Conservation (phyloP, 2,797 vertebrate species). For the Smutsia gigantea region DNA sequence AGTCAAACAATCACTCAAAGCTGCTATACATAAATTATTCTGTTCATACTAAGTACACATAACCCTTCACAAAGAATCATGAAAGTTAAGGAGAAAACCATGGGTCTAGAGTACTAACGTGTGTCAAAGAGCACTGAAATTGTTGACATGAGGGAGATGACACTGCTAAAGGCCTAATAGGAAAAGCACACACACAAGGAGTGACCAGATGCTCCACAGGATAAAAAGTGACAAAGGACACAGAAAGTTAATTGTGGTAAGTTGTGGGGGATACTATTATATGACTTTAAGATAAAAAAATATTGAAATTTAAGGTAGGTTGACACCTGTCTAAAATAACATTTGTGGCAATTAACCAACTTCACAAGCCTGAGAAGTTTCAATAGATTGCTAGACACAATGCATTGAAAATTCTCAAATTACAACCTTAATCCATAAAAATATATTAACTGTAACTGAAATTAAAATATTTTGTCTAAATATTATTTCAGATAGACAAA, state of each 20-base stretch:
- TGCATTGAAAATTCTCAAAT: not conserved
- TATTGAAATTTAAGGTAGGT: not conserved
- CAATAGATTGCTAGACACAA: not conserved
- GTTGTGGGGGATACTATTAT: not conserved
- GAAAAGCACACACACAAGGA: not conserved
- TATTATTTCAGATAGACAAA: not conserved
- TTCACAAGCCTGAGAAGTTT: slow-evolving; percentile 11
- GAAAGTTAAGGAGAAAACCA: not conserved
- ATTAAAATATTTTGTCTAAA: slow-evolving; percentile 31
- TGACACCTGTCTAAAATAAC: slow-evolving; percentile 42
- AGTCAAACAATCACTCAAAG: slow-evolving; percentile 15
- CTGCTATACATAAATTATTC: not conserved
- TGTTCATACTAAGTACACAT: not conserved
- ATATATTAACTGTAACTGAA: not conserved
- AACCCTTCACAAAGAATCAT: not conserved
- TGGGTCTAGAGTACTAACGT: not conserved
- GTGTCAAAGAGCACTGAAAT: not conserved
- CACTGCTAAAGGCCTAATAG: not conserved
- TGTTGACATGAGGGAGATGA: not conserved
- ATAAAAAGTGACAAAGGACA: not conserved
- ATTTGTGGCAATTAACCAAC: slow-evolving; percentile 6
- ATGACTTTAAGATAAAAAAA: not conserved
- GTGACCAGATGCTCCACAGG: not conserved
- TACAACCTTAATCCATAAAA: slow-evolving; percentile 30
- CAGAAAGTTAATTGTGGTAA: not conserved